A percentile compares a stretch with the other conserved stretches of the same genome.
Conservation (phyloP, 2,888 invertebrate species). For the Tineola bisselliella region DNA sequence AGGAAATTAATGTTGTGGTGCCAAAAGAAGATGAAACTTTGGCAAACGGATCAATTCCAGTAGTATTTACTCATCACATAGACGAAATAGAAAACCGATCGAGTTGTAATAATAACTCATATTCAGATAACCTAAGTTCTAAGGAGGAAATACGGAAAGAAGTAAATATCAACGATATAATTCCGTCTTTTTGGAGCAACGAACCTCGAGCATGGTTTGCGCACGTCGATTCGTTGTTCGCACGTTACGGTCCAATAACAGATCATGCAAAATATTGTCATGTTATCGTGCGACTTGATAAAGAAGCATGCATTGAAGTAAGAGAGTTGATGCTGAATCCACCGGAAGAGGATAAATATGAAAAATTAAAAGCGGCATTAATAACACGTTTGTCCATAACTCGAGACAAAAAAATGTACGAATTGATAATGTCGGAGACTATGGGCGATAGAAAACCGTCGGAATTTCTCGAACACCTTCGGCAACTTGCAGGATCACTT, state of each 20-base stretch:
- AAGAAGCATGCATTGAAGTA: not conserved
- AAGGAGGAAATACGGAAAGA: not conserved
- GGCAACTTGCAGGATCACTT: conserved; percentile 6
- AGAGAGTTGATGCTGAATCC: not conserved
- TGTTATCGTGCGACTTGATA: not conserved
- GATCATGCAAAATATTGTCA: not conserved
- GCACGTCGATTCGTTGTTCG: not conserved
- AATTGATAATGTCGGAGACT: not conserved
- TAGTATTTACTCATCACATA: too few species aligned
- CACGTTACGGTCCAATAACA: not conserved
- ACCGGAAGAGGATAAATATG: not conserved
- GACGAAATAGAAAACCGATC: too few species aligned
- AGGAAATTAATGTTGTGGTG: too few species aligned
- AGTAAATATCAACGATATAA: not conserved
- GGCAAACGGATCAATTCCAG: too few species aligned
- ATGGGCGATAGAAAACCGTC: conserved; percentile 14
- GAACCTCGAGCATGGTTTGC: not conserved
- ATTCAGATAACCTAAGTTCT: too few species aligned
- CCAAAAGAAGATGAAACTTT: too few species aligned
- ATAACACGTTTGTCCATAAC: not conserved
- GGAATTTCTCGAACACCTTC: conserved; percentile 6
- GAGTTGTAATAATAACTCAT: too few species aligned
- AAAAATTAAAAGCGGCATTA: not conserved
- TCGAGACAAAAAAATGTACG: not conserved
- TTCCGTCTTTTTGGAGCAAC: not conserved